Base-by-base conservation (phyloP, 2,113 vertebrate genomes). In the Uria aalge region DNA sequence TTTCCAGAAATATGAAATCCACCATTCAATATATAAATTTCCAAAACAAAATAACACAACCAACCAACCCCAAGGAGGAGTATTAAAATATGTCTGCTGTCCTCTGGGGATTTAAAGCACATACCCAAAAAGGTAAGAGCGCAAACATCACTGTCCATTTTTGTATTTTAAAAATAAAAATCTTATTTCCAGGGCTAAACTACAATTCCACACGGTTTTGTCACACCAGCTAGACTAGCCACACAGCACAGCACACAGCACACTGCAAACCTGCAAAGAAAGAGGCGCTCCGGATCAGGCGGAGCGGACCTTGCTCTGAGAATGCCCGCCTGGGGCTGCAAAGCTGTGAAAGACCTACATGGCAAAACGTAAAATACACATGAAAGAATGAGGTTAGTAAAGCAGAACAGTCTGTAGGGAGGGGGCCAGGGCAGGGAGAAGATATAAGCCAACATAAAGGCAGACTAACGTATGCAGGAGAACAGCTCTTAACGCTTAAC, bases 211-310 rank as follows among this genome's bases (percentile, higher is more conserved):
- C 63, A 36, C 71, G 36, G 76, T 78, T 43, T 73, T 76, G 92
- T 93, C 92, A 97, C 95, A 97, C 92, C 96, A 94, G 97, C 98
- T 98, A 98, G 93, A 97, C 98, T 98, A 98, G 97, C 96, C 98
- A 98, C 98, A 98, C 97, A 96, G 98, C 98, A 98, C 98, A 98
- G 98, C 98, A 98, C 98, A 98, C 97, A 97, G 98, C 98, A 98
- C 97, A 98, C 94, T 36, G 99, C 99, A 99, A 99, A 99, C 99
- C 99, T 99, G 99, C 99, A 99, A 99, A 99, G 99, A 99, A 99
- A 99, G 99, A 99, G 97, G 99, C 99, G 96, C 99, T 99, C 99
- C 99, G 99, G 99, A 99, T 99, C 98, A 99, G 99, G 96, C 99
- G 99, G 98, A 99, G 99, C 97, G 99, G 99, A 98, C 99, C 99